phyloP scores from a whole-genome alignment of 2,113 vertebrate genomes.

The Eulemur rufifrons region DNA sequence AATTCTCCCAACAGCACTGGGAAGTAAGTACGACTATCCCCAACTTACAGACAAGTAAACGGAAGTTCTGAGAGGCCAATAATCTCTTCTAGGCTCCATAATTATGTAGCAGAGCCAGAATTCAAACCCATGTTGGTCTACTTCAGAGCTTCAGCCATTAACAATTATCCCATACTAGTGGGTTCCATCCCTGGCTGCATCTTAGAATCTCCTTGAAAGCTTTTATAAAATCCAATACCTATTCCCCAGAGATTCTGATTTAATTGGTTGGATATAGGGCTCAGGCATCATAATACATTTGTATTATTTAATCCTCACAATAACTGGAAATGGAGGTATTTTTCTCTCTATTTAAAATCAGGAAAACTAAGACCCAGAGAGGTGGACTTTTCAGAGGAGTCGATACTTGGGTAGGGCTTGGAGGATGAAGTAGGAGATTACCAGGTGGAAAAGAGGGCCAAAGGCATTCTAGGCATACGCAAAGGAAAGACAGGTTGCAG shows the following conservation, averaged over 20 bases:
- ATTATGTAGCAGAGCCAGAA: neutral
- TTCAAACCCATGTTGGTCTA: neutral
- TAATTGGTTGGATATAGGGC: neutral
- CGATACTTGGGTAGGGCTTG: neutral
- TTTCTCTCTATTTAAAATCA: conserved; percentile 17
- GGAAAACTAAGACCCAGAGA: neutral
- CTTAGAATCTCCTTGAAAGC: neutral
- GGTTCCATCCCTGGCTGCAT: neutral
- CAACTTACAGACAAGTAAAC: neutral
- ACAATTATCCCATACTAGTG: too few relatives aligned
- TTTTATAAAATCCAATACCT: neutral
- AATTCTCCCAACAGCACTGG: neutral
- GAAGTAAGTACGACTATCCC: neutral
- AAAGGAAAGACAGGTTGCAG: neutral
- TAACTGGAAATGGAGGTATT: neutral
- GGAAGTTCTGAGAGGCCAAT: neutral
- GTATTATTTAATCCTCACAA: neutral
- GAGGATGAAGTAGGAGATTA: neutral
- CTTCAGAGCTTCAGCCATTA: neutral
- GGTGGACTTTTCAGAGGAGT: neutral
- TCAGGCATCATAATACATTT: neutral
- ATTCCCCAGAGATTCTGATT: neutral
- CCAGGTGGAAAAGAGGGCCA: neutral
- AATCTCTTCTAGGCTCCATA: neutral
- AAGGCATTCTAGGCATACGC: neutral